A percentile compares a stretch with the other conserved stretches of the same genome.
Conservation (phyloP, 2,888 invertebrate species). For the Ferdinandea cuprea region DNA sequence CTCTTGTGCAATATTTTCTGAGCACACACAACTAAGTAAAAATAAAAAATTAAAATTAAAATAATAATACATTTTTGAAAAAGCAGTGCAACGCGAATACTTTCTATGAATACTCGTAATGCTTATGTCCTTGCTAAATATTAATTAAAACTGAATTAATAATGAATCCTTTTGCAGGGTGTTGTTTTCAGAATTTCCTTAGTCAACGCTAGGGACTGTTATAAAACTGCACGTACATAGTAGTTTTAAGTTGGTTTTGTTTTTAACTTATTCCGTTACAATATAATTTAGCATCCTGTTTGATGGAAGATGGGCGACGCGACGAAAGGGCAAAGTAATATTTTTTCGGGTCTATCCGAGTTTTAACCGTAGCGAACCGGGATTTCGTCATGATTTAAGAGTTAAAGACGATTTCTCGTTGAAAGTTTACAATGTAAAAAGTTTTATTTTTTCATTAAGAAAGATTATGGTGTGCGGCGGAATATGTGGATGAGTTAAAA, state of each 20-base stretch:
- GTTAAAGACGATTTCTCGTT: slow-evolving; percentile 2
- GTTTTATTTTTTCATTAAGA: not conserved
- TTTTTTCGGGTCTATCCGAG: too few relatives aligned
- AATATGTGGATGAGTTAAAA: not conserved
- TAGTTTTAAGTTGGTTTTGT: slow-evolving; percentile 26
- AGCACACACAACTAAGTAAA: too few relatives aligned
- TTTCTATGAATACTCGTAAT: slow-evolving; percentile 74
- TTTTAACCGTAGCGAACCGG: too few relatives aligned
- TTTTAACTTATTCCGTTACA: slow-evolving; percentile 42
- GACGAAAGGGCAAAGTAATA: too few relatives aligned
- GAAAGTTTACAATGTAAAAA: not conserved
- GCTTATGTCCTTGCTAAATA: slow-evolving; percentile 80
- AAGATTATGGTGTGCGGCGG: not conserved
- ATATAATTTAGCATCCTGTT: slow-evolving; percentile 40
- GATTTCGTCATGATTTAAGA: too few relatives aligned
- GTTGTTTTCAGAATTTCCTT: slow-evolving; percentile 32
- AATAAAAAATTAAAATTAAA: too few relatives aligned
- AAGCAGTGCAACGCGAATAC: slow-evolving; percentile 32
- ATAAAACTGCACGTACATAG: not conserved
- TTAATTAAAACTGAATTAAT: slow-evolving; percentile 79
- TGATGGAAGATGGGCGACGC: too few relatives aligned
- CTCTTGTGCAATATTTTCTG: too few relatives aligned
- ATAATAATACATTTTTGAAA: slow-evolving; percentile 43
- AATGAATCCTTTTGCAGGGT: slow-evolving; percentile 60
- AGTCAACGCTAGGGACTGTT: slow-evolving; percentile 3